Evolutionary conservation across 2,113 vertebrate genomes (phyloP), one percentile per base, ranked within the genome.

Genomic region (Syngnathus floridae): DNA sequence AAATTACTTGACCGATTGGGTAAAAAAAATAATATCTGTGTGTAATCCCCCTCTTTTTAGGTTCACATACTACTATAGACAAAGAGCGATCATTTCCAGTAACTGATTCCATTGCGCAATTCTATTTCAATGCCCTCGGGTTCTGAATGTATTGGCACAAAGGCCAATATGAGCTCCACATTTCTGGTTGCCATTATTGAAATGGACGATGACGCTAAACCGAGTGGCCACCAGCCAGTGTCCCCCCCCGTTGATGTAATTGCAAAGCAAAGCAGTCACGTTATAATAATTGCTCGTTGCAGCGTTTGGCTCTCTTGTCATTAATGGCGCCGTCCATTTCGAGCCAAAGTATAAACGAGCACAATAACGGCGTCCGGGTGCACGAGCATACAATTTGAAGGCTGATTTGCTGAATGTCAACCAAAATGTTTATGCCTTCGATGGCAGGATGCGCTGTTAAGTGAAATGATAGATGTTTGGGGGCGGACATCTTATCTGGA

Each of bases 401-500:
- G 40, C 59, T 22, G 59, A 26, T 61, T 61, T 61, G 12, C 40
- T 4, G 38, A 26, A 43, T 22, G n/a, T 61, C 59, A 61, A 26
- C 59, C 21, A 26, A 61, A 43, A 36, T 43, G 40, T 26, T 61
- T 43, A 43, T 8, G 59, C 21, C 21, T 1, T 21, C 19, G 58
- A 61, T 61, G 41, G 40, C 59, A 41, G n/a, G 38, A 56, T 17
- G 31, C 14, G 35, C 35, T 37, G 35, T 37, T 58, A 35, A 45
- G 48, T 36, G 48, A 59, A 40, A 7, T n/a, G 40, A 62, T 62
- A 43, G 40, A 62, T 69, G 13, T 60, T 64, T 65, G 22, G n/a
- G 68, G 64, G 52, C 31, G 41, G 62, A 56, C 16, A 57, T 65
- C 43, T 71, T 57, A 74, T 81, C 67, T 66, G 61, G 31, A 75